Percentiles rank a stretch among this genome's conserved stretches.
phyloP scores from a whole-genome alignment of 2,888 invertebrate species.

The Pristionchus arcanus region DNA sequence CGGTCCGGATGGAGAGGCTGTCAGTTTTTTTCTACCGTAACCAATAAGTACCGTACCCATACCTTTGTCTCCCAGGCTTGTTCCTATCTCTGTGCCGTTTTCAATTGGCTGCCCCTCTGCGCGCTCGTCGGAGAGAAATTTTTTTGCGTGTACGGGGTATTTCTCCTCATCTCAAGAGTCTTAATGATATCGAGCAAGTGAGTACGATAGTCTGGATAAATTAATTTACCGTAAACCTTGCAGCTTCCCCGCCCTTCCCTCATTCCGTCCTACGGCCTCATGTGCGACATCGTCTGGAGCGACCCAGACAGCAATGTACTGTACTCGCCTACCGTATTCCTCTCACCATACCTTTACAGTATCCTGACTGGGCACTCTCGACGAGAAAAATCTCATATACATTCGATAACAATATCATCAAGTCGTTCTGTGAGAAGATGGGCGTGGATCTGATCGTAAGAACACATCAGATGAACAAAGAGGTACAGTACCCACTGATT shows the following conservation, averaged over 20 bases:
- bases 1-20: slow-evolving; percentile 58
- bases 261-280: slow-evolving; percentile 70
- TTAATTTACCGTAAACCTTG: background rate
- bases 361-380: slow-evolving; percentile 67
- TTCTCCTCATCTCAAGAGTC: slow-evolving; percentile 59
- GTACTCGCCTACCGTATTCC: background rate
- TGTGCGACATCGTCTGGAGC: slow-evolving; percentile 72
- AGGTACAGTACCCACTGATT: no score
- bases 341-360: background rate
- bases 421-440: no score
- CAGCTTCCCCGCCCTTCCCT: slow-evolving; percentile 68
- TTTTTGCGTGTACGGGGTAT: slow-evolving; percentile 74
- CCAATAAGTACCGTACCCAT: background rate
- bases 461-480: no score
- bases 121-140: slow-evolving; percentile 67
- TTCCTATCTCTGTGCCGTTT: slow-evolving; percentile 66
- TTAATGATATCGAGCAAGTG: slow-evolving; percentile 65
- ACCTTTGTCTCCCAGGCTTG: slow-evolving; percentile 58
- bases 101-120: slow-evolving; percentile 72
- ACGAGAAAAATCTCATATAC: slow-evolving; percentile 83
- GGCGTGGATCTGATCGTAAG: no score
- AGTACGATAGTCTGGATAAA: background rate
- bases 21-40: slow-evolving; percentile 16
- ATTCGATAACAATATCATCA: slow-evolving; percentile 64
- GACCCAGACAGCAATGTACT: slow-evolving; percentile 64